A percentile compares a stretch with the other conserved stretches of the same genome.
These are phyloP conservation scores for Callosobruchus maculatus DNA, from an alignment of 2,888 invertebrate genomes.

Conservation along the genomic window DNA sequence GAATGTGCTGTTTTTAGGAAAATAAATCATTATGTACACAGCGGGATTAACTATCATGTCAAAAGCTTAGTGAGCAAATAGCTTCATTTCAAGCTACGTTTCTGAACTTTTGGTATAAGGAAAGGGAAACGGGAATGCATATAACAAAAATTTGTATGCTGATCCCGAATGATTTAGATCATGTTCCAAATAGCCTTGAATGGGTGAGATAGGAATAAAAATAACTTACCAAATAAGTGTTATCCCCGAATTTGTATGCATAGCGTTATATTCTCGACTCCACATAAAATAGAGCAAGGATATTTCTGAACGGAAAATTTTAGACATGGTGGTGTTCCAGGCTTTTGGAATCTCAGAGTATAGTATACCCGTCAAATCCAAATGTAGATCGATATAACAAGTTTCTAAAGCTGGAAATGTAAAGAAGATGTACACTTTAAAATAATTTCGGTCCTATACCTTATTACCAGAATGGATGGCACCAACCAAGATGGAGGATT, in stretches of 20 bases:
- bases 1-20: too few species aligned
- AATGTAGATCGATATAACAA: neutral
- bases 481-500: too few species aligned
- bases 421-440: neutral
- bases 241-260: constrained; percentile 14
- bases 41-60: too few species aligned
- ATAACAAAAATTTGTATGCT: constrained; percentile 15
- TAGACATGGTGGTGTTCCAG: neutral
- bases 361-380: neutral
- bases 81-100: too few species aligned
- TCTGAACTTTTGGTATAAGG: neutral
- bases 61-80: too few species aligned
- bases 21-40: too few species aligned
- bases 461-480: too few species aligned
- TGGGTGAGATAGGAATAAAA: constrained; percentile 17
- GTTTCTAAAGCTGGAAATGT: neutral
- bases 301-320: neutral
- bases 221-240: constrained; percentile 13
- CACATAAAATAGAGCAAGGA: neutral
- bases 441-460: too few species aligned
- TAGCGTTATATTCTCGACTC: constrained; percentile 4
- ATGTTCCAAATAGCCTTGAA: constrained; percentile 6
- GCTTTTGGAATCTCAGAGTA: neutral
- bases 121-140: neutral
- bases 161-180: constrained; percentile 13